Evolutionary conservation across 2,888 invertebrate species (phyloP).

Genomic region (Amiota mariae): DNA sequence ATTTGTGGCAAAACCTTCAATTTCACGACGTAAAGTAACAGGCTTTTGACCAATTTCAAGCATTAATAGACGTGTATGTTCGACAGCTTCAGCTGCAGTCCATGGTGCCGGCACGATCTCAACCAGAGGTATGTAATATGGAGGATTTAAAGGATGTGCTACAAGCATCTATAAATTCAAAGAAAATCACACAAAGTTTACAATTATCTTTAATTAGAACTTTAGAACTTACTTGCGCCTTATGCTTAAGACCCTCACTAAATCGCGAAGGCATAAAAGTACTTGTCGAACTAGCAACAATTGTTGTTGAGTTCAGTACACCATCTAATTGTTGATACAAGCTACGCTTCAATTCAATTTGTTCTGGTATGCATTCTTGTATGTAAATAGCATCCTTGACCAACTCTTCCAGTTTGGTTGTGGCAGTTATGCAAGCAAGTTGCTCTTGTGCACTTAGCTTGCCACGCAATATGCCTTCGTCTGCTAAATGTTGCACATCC

Average conservation of each 20-base stretch:
- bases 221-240: slow-evolving; percentile 74
- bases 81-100: slow-evolving; percentile 84
- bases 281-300: slow-evolving; percentile 94
- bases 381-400: slow-evolving; percentile 84
- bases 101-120: slow-evolving; percentile 96
- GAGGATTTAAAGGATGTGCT: slow-evolving; percentile 96
- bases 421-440: slow-evolving; percentile 83
- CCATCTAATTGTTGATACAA: slow-evolving; percentile 86
- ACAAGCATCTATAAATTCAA: slow-evolving; percentile 74
- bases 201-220: background rate
- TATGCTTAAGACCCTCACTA: slow-evolving; percentile 85
- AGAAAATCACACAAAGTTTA: background rate
- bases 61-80: slow-evolving; percentile 84
- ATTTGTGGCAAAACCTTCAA: slow-evolving; percentile 94
- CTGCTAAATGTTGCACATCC: slow-evolving; percentile 82
- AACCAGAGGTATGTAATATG: slow-evolving; percentile 94
- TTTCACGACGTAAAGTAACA: slow-evolving; percentile 87
- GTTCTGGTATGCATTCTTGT: slow-evolving; percentile 96
- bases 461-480: slow-evolving; percentile 83
- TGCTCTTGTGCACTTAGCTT: slow-evolving; percentile 83
- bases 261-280: slow-evolving; percentile 92
- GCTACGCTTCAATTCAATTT: slow-evolving; percentile 85
- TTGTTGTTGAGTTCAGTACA: slow-evolving; percentile 81
- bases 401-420: slow-evolving; percentile 79
- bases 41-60: slow-evolving; percentile 92